A percentile compares a stretch with the other conserved stretches of the same genome.
phyloP scores from a whole-genome alignment of 2,888 invertebrate genomes.

The Dioctria rufipes region DNA sequence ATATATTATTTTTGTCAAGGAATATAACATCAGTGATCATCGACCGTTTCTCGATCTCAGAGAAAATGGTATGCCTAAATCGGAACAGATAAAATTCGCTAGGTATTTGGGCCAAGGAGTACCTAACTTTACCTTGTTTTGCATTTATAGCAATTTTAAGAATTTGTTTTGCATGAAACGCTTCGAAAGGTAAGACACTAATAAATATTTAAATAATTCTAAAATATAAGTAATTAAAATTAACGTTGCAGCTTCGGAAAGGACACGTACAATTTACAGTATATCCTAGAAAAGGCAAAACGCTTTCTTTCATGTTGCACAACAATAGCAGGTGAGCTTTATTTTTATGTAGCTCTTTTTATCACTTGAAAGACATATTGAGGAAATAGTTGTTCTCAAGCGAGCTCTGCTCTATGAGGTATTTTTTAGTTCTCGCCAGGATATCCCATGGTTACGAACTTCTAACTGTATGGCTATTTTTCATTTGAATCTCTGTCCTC shows the following conservation, averaged over 20 bases:
- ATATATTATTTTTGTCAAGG: conserved; percentile 61
- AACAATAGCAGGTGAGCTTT: conserved; percentile 69
- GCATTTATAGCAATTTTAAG: conserved; percentile 72
- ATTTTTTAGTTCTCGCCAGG: too few species aligned
- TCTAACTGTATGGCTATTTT: too few species aligned
- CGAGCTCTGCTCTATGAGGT: too few species aligned
- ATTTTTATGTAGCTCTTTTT: too few species aligned
- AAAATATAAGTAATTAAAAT: too few species aligned
- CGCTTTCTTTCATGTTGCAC: conserved; percentile 67
- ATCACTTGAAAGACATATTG: too few species aligned
- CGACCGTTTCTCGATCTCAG: conserved; percentile 68
- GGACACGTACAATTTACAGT: conserved; percentile 71
- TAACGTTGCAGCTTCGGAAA: conserved; percentile 67
- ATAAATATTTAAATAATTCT: too few species aligned
- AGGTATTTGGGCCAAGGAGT: conserved; percentile 70
- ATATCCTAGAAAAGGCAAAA: conserved; percentile 71
- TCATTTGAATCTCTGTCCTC: too few species aligned
- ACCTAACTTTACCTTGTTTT: conserved; percentile 70
- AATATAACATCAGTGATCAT: conserved; percentile 71
- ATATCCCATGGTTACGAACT: too few species aligned
- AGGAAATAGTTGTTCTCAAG: too few species aligned
- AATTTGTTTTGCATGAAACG: conserved; percentile 71
- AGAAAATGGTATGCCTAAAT: conserved; percentile 70
- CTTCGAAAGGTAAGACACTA: conserved; percentile 64
- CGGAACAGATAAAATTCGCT: conserved; percentile 71